These are phyloP conservation scores for Colostygia pectinataria DNA, from an alignment of 2,888 invertebrate species.

Conservation along the genomic window DNA sequence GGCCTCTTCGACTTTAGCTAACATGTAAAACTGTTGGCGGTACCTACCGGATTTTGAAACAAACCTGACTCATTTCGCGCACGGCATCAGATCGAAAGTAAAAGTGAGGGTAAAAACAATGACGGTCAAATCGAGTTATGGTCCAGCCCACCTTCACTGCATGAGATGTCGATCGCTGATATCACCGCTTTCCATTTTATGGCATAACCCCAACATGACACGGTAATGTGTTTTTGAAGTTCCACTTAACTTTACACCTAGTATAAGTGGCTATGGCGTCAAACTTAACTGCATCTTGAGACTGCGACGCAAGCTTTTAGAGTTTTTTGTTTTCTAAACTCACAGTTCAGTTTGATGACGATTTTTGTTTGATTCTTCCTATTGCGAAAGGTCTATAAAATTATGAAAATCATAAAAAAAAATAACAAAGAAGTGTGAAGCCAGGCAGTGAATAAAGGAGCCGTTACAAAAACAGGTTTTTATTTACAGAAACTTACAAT, in stretches of 20 bases:
- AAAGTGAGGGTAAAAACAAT: conserved; percentile 46
- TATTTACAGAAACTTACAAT: conserved; percentile 83
- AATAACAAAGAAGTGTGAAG: too few species aligned
- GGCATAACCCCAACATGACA: conserved; percentile 26
- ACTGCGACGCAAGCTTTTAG: too few species aligned
- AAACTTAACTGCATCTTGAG: background rate
- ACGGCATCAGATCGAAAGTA: conserved; percentile 41
- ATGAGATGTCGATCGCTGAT: conserved; percentile 42
- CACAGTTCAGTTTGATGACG: too few species aligned
- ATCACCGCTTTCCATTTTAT: conserved; percentile 51
- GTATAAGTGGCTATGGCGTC: background rate
- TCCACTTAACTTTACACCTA: background rate
- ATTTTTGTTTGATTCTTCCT: too few species aligned
- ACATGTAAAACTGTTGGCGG: background rate
- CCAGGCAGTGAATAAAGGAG: conserved; percentile 21
- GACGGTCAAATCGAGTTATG: conserved; percentile 30
- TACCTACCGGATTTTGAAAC: conserved; percentile 24
- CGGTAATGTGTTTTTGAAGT: conserved; percentile 41
- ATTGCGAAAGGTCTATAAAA: too few species aligned
- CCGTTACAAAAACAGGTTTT: conserved; percentile 62
- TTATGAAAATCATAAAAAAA: too few species aligned
- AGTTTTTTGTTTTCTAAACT: too few species aligned
- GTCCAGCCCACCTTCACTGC: conserved; percentile 32
- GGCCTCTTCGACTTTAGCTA: background rate
- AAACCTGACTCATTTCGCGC: conserved; percentile 30